These are phyloP conservation scores for Auanema sp. DNA, from an alignment of 2,888 invertebrate species.

Conservation along the genomic window DNA sequence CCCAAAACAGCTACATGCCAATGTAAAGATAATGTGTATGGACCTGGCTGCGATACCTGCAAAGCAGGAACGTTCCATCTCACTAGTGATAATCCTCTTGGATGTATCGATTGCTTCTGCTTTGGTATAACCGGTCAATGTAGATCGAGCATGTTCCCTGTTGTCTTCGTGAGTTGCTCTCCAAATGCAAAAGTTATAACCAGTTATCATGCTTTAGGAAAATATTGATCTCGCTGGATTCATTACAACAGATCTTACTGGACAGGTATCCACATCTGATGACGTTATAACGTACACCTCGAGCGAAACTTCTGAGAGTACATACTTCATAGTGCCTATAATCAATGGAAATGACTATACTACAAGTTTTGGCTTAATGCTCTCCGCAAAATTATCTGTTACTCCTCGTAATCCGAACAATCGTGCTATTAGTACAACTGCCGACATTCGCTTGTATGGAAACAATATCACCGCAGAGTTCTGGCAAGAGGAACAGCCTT, in stretches of 20 bases:
- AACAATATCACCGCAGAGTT: conserved; percentile 75
- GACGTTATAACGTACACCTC: conserved; percentile 46
- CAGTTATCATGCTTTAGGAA: conserved; percentile 25
- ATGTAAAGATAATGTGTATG: conserved; percentile 79
- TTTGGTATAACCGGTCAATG: conserved; percentile 89
- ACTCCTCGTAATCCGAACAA: conserved; percentile 46
- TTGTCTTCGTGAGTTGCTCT: conserved; percentile 35
- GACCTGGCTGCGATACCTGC: conserved; percentile 81
- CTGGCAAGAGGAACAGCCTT: conserved; percentile 80
- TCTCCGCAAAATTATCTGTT: conserved; percentile 63
- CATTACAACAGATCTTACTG: conserved; percentile 47
- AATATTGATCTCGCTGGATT: conserved; percentile 40
- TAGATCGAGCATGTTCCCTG: conserved; percentile 73
- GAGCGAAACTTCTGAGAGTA: conserved; percentile 37
- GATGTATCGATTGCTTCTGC: conserved; percentile 95
- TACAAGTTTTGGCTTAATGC: conserved; percentile 65
- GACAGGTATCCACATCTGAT: conserved; percentile 42
- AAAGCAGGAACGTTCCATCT: conserved; percentile 87
- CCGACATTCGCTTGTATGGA: conserved; percentile 69
- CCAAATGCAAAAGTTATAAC: not conserved
- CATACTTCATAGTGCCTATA: conserved; percentile 79
- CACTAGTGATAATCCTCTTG: conserved; percentile 79
- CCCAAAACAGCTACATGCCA: conserved; percentile 76
- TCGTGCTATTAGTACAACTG: conserved; percentile 31
- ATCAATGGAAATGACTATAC: conserved; percentile 78